Percentiles rank a stretch among this genome's conserved stretches.
Conservation (phyloP, 2,113 vertebrate genomes). For the Asarcornis scutulata region DNA sequence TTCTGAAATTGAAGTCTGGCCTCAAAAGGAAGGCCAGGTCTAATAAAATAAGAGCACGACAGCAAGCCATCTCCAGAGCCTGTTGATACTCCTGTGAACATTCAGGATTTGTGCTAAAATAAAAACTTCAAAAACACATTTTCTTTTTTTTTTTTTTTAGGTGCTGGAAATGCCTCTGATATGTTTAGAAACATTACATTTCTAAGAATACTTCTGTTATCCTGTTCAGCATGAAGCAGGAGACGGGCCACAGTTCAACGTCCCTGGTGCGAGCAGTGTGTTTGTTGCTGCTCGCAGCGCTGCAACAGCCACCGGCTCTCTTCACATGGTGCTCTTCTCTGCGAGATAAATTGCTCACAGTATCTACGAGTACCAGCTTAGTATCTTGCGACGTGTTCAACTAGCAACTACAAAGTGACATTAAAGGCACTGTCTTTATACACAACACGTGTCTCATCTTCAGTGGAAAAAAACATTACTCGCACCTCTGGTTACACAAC, state of each 20-base stretch:
- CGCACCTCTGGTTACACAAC: not conserved
- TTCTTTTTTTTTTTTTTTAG: not conserved
- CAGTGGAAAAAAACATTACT: not conserved
- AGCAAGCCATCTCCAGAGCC: not conserved
- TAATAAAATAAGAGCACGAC: slow-evolving; percentile 35
- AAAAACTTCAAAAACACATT: not conserved
- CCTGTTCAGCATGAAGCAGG: slow-evolving; percentile 50
- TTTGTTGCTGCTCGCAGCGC: not conserved
- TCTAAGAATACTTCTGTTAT: slow-evolving; percentile 22
- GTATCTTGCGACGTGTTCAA: not conserved
- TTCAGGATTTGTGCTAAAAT: not conserved
- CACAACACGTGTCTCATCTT: not conserved
- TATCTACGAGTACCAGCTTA: slow-evolving; percentile 13
- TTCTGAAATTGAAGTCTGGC: slow-evolving; percentile 74
- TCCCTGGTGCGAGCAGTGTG: not conserved
- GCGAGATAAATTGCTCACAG: not conserved
- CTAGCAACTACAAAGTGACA: not conserved
- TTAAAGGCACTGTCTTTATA: not conserved
- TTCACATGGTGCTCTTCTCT: not conserved
- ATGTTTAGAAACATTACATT: not conserved
- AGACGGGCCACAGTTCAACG: not conserved
- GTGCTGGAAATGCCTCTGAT: not conserved
- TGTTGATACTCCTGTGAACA: not conserved
- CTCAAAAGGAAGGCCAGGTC: slow-evolving; percentile 70
- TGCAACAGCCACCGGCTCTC: not conserved